Conservation (phyloP, 2,888 invertebrate species). For the Eupithecia dodoneata region DNA sequence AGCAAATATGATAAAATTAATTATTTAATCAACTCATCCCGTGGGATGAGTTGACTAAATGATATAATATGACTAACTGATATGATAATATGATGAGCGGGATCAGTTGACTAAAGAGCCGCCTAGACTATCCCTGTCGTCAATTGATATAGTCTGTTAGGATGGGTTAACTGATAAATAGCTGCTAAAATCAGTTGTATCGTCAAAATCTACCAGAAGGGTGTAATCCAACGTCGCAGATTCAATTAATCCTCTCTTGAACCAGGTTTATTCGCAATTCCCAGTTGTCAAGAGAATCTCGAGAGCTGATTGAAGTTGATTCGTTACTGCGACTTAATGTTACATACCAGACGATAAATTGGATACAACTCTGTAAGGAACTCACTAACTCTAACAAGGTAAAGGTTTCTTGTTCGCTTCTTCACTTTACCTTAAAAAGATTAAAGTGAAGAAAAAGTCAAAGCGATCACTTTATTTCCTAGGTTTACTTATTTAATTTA, state of each 20-base stretch:
- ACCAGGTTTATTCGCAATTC: slow-evolving; percentile 18
- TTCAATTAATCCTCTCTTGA: slow-evolving; percentile 16
- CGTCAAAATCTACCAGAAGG: background rate
- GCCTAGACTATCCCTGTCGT: too few species aligned
- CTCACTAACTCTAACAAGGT: background rate
- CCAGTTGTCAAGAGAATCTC: slow-evolving; percentile 27
- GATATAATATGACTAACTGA: too few species aligned
- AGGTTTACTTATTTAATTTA: too few species aligned
- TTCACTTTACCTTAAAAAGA: too few species aligned
- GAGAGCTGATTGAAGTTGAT: slow-evolving; percentile 27
- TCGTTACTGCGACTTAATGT: slow-evolving; percentile 25
- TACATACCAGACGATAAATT: slow-evolving; percentile 7
- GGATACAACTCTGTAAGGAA: background rate
- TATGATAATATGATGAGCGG: too few species aligned
- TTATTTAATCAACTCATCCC: too few species aligned
- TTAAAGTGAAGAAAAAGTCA: too few species aligned
- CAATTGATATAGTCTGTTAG: background rate
- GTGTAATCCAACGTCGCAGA: slow-evolving; percentile 2
- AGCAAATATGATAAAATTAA: too few species aligned
- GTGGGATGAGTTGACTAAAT: too few species aligned
- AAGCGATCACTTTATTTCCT: too few species aligned
- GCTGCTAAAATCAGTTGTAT: background rate
- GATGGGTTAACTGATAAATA: background rate
- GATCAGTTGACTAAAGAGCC: too few species aligned
- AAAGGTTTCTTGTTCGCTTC: too few species aligned